These are phyloP conservation scores for Cuniculus paca DNA, from an alignment of 2,797 vertebrate species.

Conservation along the genomic window DNA sequence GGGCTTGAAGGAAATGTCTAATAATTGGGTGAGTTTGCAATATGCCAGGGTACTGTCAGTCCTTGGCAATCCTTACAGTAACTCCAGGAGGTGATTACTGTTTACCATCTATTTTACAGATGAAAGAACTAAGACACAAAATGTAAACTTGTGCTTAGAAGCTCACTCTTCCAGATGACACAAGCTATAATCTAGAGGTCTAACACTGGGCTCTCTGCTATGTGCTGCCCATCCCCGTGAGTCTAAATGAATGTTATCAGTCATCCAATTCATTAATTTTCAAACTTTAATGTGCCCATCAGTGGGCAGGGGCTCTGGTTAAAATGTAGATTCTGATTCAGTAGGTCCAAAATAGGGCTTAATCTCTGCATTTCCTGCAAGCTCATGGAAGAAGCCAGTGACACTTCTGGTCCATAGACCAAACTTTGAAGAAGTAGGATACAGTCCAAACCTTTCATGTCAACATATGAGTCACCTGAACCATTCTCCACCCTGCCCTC, in stretches of 20 bases:
- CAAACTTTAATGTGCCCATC: not conserved
- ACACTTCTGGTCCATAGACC: not conserved
- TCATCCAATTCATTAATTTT: not conserved
- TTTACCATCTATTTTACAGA: not conserved
- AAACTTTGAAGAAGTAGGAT: not conserved
- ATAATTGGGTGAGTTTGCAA: not conserved
- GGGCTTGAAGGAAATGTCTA: not conserved
- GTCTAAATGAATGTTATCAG: not conserved
- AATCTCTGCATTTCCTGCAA: not conserved
- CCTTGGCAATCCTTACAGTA: not conserved
- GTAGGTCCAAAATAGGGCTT: not conserved
- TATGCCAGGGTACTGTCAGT: too few species aligned
- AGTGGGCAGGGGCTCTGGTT: not conserved
- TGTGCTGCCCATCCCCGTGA: not conserved
- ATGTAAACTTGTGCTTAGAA: not conserved
- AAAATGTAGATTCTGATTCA: not conserved
- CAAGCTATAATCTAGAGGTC: not conserved
- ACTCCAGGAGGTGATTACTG: not conserved
- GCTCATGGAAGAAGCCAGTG: not conserved
- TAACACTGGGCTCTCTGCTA: not conserved
- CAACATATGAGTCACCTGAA: not conserved
- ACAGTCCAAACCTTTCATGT: not conserved
- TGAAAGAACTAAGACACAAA: not conserved
- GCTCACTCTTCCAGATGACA: not conserved
- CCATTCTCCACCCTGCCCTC: not conserved